phyloP scores from a whole-genome alignment of 2,113 vertebrate species.

The Notiomystis cincta region DNA sequence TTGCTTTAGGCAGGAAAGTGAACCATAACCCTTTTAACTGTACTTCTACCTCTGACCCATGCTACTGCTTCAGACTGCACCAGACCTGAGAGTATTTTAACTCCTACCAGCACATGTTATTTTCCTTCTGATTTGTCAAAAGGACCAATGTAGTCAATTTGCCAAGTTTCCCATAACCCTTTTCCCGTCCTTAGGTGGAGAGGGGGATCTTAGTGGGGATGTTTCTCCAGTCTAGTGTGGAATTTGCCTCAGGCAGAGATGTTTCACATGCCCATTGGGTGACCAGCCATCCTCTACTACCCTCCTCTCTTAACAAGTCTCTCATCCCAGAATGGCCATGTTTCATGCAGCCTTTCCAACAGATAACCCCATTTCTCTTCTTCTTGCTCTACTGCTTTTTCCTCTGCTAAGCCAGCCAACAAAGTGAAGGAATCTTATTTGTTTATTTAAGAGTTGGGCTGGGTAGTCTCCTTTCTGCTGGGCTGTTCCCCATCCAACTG shows the following conservation, averaged over 20 bases:
- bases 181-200: background rate
- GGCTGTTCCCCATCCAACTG: background rate
- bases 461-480: background rate
- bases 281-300: background rate
- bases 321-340: rapidly evolving
- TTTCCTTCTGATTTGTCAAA: background rate
- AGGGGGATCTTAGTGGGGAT: background rate
- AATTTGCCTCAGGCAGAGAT: background rate
- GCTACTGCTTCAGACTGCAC: background rate
- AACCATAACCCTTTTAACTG: background rate
- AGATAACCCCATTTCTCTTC: background rate
- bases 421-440: rapidly evolving
- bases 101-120: background rate
- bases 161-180: background rate
- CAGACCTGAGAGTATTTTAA: background rate
- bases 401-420: background rate
- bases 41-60: background rate
- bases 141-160: too few species aligned
- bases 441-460: background rate
- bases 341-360: background rate
- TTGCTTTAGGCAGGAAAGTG: background rate
- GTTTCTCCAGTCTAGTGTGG: background rate
- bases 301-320: background rate
- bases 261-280: background rate
- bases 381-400: background rate